Evolutionary conservation across 2,113 vertebrate genomes (phyloP).

Genomic region (crab-eating macaque (Macaca fascicularis)): DNA sequence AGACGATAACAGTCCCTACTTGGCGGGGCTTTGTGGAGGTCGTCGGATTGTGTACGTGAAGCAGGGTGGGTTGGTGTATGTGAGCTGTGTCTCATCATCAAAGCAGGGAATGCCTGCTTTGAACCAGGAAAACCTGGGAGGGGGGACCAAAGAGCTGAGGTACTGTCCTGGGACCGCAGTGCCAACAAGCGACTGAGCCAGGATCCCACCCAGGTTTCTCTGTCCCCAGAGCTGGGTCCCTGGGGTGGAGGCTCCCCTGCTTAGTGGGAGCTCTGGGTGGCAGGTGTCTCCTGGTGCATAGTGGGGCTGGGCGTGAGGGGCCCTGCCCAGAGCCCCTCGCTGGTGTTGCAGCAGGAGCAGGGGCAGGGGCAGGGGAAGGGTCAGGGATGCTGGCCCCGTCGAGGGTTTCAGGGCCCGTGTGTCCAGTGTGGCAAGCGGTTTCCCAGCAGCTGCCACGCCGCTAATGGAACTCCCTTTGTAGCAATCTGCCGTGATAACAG

Average conservation of each 20-base stretch:
- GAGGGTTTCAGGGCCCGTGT: background rate
- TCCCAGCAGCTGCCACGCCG: background rate
- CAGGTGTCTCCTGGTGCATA: background rate
- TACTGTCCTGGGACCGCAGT: background rate
- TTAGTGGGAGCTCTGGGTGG: background rate
- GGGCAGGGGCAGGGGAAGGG: background rate
- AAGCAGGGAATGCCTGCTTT: fast-evolving
- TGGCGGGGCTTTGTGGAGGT: too few relatives aligned
- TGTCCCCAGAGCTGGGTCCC: background rate
- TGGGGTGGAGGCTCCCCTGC: background rate
- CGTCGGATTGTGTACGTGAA: fast-evolving
- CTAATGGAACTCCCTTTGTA: slow-evolving; percentile 54
- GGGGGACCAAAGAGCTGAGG: background rate
- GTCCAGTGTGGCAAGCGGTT: background rate
- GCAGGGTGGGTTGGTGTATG: too few relatives aligned
- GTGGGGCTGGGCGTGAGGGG: background rate
- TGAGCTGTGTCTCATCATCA: background rate
- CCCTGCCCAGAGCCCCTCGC: background rate
- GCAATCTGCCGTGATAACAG: slow-evolving; percentile 50
- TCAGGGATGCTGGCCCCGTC: background rate
- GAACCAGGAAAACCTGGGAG: fast-evolving
- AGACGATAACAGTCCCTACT: background rate
- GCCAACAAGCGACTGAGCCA: background rate
- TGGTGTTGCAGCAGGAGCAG: background rate
- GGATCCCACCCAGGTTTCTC: background rate